Base-by-base conservation (phyloP, 2,113 vertebrate genomes). In the Thinocorus orbignyianus region DNA sequence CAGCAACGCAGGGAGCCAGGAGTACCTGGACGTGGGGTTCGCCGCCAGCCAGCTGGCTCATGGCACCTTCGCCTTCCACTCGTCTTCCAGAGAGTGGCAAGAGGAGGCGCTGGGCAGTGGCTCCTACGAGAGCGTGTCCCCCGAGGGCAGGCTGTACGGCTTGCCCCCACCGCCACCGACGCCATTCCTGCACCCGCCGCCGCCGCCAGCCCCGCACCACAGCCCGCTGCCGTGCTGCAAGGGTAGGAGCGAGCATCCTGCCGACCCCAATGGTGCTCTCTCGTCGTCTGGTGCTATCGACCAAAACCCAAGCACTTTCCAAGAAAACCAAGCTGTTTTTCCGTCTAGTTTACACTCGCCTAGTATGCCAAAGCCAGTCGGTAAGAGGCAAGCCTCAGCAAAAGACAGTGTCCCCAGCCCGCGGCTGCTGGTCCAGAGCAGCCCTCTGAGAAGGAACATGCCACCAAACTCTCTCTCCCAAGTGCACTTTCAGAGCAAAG, bases 401-500 rank as follows among this genome's bases (percentile, higher is more conserved):
- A 98, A 98, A 94, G 97, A 98, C 17, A 62, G 96, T 48, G 95
- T 93, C 92, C 96, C 98, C 85, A 95, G 96, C 96, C 98, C 98
- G 37, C 98, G 98, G 97, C 96, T 97, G 74, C 97, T 98, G 95
- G 93, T 89, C 86, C 98, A 98, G 97, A 98, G 98, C 89, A 98
- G 97, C 97, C 93, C 98, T 68, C 97, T 99, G 83, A 95, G 98
- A 90, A 98, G 98, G 98, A 98, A 97, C 82, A 97, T 98, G 97
- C 96, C 98, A 97, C 98, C 98, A 20, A 96, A 91, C 81, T 96
- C 98, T 81, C 96, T 98, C 84, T 97, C 98, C 88, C 99, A 99
- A 97, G 98, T 99, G 97, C 98, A 98, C 97, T 99, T 99, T 98
- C 95, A 98, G 20, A 98, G 93, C 96, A 99, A 99, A 98, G 95